Evolutionary conservation across 2,888 invertebrate species (phyloP), one percentile per base, ranked within the genome.

Genomic region (Phyto melanocephala): DNA sequence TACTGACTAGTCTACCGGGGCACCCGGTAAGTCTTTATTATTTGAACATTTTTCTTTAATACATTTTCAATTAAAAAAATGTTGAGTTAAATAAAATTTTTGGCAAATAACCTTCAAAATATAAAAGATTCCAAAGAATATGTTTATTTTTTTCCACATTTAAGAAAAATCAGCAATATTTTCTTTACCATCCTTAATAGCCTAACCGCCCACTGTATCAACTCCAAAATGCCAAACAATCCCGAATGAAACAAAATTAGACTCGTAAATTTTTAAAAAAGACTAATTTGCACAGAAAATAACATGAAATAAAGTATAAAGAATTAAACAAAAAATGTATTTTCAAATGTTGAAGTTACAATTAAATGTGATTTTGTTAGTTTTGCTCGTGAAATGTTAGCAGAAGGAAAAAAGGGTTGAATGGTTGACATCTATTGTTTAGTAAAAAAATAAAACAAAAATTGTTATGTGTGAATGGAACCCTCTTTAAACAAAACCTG

Each of bases 261-360:
- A 20, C 22, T 37, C 1, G 10, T 40, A 54, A 13, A 58, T 24
- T 65, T 45, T 22, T 58, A n/a, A 50, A 75, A 67, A 47, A 17
- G 24, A 52, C 68, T 68, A 77, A 68, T 77, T 77, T 77, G 50
- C 20, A 40, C 40, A 50, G 13, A 40, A 60, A 47, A 58, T 37
- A 45, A 45, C 54, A 75, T 22, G n/a, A 15, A 62, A 72, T 37
- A 35, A 45, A 58, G 58, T 37, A 50, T 52, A 58, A 60, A 20
- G 52, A 54, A 58, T 56, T 24, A 13, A 42, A 72, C 3, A 54
- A 33, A 63, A 63, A 22, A 52, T 63, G 33, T 60, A 20, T 60
- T 68, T 77, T 77, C 68, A 77, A 77, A 77, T 70, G 68, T 77
- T 42, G 60, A 77, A 68, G 62, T 77, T 68, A 77, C 68, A 77